phyloP scores from a whole-genome alignment of 2,113 vertebrate species.

The Columbina picui region DNA sequence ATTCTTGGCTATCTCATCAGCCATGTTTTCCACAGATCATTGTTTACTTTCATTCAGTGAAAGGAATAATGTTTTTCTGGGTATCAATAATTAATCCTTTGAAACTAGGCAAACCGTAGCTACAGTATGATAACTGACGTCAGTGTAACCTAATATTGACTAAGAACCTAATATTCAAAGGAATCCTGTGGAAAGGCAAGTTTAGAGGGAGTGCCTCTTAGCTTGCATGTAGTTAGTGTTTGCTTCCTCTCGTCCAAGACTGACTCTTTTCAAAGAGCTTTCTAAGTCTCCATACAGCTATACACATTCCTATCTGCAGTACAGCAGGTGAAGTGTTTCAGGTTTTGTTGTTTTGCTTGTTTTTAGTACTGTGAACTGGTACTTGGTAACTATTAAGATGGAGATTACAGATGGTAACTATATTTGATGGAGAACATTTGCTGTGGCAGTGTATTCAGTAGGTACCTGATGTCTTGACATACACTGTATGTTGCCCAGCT shows the following conservation, averaged over 20 bases:
- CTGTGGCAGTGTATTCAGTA: background rate
- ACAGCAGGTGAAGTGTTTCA: background rate
- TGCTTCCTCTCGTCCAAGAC: background rate
- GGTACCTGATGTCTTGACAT: background rate
- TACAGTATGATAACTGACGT: background rate
- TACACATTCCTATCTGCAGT: background rate
- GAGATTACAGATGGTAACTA: background rate
- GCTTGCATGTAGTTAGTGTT: background rate
- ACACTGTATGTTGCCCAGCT: background rate
- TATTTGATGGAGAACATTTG: background rate
- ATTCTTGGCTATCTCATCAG: constrained; percentile 12
- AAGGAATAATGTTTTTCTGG: constrained; percentile 1
- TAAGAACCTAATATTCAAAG: background rate
- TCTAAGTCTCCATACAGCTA: background rate
- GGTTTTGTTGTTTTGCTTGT: background rate
- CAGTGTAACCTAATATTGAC: background rate
- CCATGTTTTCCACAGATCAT: background rate
- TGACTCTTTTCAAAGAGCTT: background rate
- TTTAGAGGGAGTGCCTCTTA: background rate
- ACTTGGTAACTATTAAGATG: background rate
- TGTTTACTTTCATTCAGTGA: background rate
- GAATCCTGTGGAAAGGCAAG: background rate
- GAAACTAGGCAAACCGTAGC: background rate
- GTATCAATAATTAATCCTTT: constrained; percentile 61
- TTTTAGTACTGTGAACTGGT: background rate